Conservation (phyloP, 92 coral and sea anemone genomes). For the Isaurus tuberculatus region DNA sequence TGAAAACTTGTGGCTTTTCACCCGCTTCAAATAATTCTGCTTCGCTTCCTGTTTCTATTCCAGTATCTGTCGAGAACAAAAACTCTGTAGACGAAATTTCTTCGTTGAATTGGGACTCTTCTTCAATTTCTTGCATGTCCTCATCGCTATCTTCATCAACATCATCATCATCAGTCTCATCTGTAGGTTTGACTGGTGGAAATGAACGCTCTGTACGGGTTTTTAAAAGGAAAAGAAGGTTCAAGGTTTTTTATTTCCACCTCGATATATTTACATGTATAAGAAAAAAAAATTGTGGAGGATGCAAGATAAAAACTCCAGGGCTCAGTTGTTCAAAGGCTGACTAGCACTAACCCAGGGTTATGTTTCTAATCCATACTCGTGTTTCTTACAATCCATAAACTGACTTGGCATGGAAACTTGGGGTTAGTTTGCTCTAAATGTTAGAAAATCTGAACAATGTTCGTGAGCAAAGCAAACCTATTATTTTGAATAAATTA, state of each 20-base stretch:
- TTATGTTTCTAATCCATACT: too few species aligned
- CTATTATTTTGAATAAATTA: too few species aligned
- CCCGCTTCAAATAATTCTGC: constrained; percentile 21
- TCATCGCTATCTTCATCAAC: constrained; percentile 26
- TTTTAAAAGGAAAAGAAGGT: constrained; percentile 12
- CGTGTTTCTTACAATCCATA: too few species aligned
- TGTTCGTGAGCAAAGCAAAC: too few species aligned
- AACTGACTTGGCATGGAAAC: too few species aligned
- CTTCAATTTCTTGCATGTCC: constrained; percentile 34
- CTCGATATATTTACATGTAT: not conserved
- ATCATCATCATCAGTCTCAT: constrained; percentile 28
- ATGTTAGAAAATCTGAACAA: too few species aligned
- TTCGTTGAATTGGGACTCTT: constrained; percentile 32
- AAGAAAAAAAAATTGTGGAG: not conserved
- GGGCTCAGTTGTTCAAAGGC: too few species aligned
- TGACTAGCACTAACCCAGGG: too few species aligned
- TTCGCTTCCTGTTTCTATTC: constrained; percentile 39
- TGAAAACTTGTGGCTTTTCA: constrained; percentile 22
- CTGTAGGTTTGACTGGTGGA: not conserved
- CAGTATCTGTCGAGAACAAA: constrained; percentile 31
- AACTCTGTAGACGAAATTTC: constrained; percentile 19
- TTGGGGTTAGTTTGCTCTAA: too few species aligned
- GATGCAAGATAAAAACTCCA: not conserved
- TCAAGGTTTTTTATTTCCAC: constrained; percentile 20
- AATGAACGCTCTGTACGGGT: constrained; percentile 29